A percentile compares a stretch with the other conserved stretches of the same genome.
phyloP scores from a whole-genome alignment of 2,797 vertebrate species.

The Lateolabrax maculatus region DNA sequence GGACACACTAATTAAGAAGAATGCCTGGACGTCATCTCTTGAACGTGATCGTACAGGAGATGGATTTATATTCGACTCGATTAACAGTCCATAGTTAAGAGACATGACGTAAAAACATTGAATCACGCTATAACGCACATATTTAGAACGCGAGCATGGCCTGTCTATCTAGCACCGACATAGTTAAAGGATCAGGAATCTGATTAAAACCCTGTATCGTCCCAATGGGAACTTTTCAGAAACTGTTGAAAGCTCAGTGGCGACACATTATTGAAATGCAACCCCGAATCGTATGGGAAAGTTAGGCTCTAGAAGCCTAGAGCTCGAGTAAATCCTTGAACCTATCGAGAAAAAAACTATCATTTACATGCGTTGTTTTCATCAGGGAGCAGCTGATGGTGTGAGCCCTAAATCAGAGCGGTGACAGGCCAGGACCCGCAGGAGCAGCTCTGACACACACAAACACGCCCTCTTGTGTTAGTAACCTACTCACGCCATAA shows the following conservation, averaged over 20 bases:
- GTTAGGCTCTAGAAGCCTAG: too few relatives aligned
- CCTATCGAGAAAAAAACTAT: background rate
- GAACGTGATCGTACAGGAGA: background rate
- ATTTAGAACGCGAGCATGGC: background rate
- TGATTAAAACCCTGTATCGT: background rate
- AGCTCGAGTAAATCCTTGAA: background rate
- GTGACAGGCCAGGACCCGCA: constrained; percentile 32
- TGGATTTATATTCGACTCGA: background rate
- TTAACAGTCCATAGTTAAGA: background rate
- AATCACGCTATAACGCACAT: background rate
- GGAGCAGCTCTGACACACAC: constrained; percentile 51
- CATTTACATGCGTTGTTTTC: background rate
- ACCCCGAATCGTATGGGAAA: background rate
- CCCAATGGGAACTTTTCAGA: background rate
- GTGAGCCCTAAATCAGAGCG: constrained; percentile 31
- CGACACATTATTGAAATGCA: background rate
- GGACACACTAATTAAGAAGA: background rate
- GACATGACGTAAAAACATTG: background rate
- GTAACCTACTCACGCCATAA: constrained; percentile 27
- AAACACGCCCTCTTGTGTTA: constrained; percentile 86
- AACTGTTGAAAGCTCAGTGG: background rate
- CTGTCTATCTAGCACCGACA: background rate
- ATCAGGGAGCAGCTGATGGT: constrained; percentile 4
- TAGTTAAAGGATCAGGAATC: background rate
- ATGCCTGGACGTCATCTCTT: background rate